Evolutionary conservation across 2,113 vertebrate species (phyloP), one percentile per base, ranked within the genome.

Genomic region (Laticauda colubrina): DNA sequence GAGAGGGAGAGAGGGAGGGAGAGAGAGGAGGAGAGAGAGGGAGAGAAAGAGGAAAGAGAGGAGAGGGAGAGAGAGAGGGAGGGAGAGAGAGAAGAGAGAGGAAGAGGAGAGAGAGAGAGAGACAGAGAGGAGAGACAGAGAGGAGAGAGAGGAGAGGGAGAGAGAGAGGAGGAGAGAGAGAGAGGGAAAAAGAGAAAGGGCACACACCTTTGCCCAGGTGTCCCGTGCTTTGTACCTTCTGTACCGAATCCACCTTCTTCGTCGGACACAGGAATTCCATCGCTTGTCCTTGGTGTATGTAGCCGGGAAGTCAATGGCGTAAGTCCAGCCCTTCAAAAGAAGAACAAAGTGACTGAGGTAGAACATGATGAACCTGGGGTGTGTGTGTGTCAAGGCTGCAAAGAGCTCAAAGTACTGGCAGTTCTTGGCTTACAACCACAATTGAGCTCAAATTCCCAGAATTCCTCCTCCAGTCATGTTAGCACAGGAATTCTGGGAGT

Each of bases 241-340:
- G 97, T 99, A 98, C 90, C 99, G 98, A 91, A 99, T 98, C 99
- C 99, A 99, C 95, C 98, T 97, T 90, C 99, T 97, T 59, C 99
- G 98, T 93, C 99, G 98, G 92, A 99, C 99, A 23, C 99, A 99
- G 11, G 99, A 99, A 96, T 99, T 99, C 99, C 99, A 99, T 93
- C 97, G 99, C 96, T 99, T 99, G 96, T 99, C 98, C 97, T 98
- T 99, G 0, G 98, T 98, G 97, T 99, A 99, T 92, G 97, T 97
- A 93, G 98, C 98, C 0, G 99, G 99, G 94, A 99, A 99, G 97
- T 99, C 99, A 0, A 99, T 98, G 96, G 99, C 98, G 0, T 99
- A 99, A 0, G 98, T 99, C 99, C 99, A 99, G 29, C 99, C 99
- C 99, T 99, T 96, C 64, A 96, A 97, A n/a, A 39, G 34, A 34